These are phyloP conservation scores for Macaca mulatta DNA, from an alignment of 2,113 vertebrate species.

Conservation along the genomic window DNA sequence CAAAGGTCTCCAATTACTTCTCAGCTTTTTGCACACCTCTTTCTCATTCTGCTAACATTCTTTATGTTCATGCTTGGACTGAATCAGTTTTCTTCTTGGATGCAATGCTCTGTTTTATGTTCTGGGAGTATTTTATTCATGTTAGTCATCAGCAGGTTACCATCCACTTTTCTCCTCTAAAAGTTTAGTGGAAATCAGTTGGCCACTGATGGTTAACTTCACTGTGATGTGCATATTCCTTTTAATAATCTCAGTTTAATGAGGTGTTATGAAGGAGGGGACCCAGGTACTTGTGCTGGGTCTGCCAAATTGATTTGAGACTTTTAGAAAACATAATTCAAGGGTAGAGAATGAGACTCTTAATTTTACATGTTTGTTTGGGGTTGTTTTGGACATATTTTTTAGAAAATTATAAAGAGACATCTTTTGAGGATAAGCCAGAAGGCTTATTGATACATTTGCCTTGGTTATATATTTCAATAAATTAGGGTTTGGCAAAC, in stretches of 20 bases:
- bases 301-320: not conserved
- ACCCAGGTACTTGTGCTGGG: not conserved
- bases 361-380: not conserved
- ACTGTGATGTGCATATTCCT: not conserved
- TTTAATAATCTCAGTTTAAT: not conserved
- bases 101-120: not conserved
- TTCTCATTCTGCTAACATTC: not conserved
- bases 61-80: not conserved
- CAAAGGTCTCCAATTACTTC: not conserved
- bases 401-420: not conserved
- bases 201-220: not conserved
- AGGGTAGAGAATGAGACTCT: not conserved
- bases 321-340: not conserved
- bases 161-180: not conserved
- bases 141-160: not conserved
- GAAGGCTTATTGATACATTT: not conserved
- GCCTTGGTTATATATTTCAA: not conserved
- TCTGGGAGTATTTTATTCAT: not conserved
- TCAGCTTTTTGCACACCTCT: not conserved
- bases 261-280: not conserved
- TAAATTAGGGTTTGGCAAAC: not conserved
- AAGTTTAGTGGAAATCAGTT: not conserved
- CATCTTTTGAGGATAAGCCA: not conserved
- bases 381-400: not conserved
- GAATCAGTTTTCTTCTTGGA: not conserved